phyloP scores from a whole-genome alignment of 1,140 invertebrate genomes.

The Pseudomyrmex concolor region DNA sequence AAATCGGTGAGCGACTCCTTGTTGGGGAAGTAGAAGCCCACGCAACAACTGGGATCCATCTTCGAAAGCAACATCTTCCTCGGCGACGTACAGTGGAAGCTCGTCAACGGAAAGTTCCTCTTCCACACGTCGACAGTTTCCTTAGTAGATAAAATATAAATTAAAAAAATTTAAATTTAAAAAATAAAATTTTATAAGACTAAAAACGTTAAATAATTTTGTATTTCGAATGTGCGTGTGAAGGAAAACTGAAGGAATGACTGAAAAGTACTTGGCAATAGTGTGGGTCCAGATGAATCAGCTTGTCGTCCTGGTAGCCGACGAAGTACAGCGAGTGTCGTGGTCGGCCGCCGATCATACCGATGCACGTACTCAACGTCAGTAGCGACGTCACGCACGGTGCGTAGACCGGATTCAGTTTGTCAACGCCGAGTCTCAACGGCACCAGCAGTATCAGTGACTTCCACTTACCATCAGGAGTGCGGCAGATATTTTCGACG shows the following conservation, averaged over 20 bases:
- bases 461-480: conserved; percentile 88
- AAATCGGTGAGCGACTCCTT: conserved; percentile 92
- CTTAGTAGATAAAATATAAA: conserved; percentile 39
- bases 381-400: conserved; percentile 93
- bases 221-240: neutral
- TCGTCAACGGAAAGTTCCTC: conserved; percentile 89
- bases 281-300: conserved; percentile 97
- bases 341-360: conserved; percentile 95
- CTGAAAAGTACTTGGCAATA: conserved; percentile 89
- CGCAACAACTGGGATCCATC: conserved; percentile 97
- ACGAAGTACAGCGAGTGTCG: conserved; percentile 97
- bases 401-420: conserved; percentile 93
- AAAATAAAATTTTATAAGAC: neutral
- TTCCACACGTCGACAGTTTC: conserved; percentile 93
- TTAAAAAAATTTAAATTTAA: too few species aligned
- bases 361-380: conserved; percentile 92
- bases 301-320: conserved; percentile 95
- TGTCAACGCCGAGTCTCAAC: conserved; percentile 93
- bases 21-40: conserved; percentile 94
- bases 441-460: conserved; percentile 94
- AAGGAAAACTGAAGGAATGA: neutral
- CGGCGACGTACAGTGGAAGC: conserved; percentile 95
- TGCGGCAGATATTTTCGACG: conserved; percentile 87
- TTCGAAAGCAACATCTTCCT: conserved; percentile 93
- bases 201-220: neutral